Percentiles rank a stretch among this genome's conserved stretches.
Evolutionary conservation across 2,888 invertebrate genomes (phyloP).

Genomic region (Doris montereyensis): DNA sequence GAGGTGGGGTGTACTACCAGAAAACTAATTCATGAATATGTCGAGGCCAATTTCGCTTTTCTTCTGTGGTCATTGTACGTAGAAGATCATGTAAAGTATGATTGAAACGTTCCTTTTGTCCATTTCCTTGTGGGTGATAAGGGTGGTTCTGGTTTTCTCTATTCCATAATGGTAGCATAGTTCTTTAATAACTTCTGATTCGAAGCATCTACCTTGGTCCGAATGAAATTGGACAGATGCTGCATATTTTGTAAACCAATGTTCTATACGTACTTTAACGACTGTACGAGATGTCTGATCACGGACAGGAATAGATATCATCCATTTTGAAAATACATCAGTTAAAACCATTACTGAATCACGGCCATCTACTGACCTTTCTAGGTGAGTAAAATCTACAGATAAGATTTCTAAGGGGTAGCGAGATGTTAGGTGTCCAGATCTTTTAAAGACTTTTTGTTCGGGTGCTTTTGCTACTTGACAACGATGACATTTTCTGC

Average conservation of each 20-base stretch:
- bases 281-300: constrained; percentile 48
- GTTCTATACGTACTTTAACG: constrained; percentile 44
- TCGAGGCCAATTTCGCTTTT: constrained; percentile 47
- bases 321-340: constrained; percentile 51
- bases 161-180: too few relatives aligned
- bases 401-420: constrained; percentile 47
- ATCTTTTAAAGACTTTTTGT: constrained; percentile 20
- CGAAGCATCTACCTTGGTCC: constrained; percentile 49
- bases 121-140: constrained; percentile 51
- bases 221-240: constrained; percentile 47
- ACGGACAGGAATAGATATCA: constrained; percentile 46
- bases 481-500: constrained; percentile 47
- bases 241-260: constrained; percentile 50
- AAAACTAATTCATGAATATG: background rate
- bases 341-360: constrained; percentile 52
- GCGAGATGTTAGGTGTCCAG: constrained; percentile 41
- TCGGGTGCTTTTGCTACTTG: constrained; percentile 36
- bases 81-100: constrained; percentile 47
- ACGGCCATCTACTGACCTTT: constrained; percentile 43
- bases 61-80: constrained; percentile 38
- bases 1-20: background rate
- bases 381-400: constrained; percentile 49
- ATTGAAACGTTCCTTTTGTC: too few relatives aligned
- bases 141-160: constrained; percentile 47
- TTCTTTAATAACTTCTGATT: constrained; percentile 42